Percentiles rank a stretch among this genome's conserved stretches.
Evolutionary conservation across 2,888 invertebrate species (phyloP).

Genomic region (Drosophila prostipennis): DNA sequence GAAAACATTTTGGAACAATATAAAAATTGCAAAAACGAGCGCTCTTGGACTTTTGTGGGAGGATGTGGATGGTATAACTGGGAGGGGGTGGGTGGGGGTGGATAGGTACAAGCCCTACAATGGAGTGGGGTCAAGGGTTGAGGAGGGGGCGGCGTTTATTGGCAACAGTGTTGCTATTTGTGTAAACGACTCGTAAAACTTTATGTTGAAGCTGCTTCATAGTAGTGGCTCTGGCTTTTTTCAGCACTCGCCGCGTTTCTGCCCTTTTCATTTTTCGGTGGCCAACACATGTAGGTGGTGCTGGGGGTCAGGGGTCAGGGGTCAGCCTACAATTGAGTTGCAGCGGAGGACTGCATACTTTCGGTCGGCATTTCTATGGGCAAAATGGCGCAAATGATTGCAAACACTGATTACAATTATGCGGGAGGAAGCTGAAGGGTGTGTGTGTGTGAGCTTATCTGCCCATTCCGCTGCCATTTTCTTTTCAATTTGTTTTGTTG

Average conservation of each 20-base stretch:
- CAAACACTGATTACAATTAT: conserved; percentile 38
- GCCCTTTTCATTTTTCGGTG: conserved; percentile 3
- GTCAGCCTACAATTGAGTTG: conserved; percentile 49
- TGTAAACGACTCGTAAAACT: conserved; percentile 79
- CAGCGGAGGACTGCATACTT: conserved; percentile 14
- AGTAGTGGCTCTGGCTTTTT: conserved; percentile 19
- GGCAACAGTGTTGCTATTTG: conserved; percentile 79
- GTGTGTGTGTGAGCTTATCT: conserved; percentile 4
- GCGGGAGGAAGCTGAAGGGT: conserved; percentile 7
- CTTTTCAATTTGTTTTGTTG: conserved; percentile 51
- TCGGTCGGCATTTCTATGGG: conserved; percentile 9
- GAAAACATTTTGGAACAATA: conserved; percentile 77
- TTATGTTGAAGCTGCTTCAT: conserved; percentile 63
- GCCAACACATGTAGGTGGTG: conserved; percentile 6
- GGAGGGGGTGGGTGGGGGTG: not conserved
- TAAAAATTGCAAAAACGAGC: conserved; percentile 68
- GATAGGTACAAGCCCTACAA: conserved; percentile 6
- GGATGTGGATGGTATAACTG: conserved; percentile 5
- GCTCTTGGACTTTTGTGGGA: conserved; percentile 3
- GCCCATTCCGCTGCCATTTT: conserved; percentile 23
- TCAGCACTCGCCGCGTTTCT: conserved; percentile 4
- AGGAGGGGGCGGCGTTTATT: conserved; percentile 57
- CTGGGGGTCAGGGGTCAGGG: not conserved
- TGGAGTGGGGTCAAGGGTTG: conserved; percentile 9
- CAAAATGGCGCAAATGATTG: conserved; percentile 32